phyloP scores from a whole-genome alignment of 2,888 invertebrate genomes.

The Ormyrus rosae region DNA sequence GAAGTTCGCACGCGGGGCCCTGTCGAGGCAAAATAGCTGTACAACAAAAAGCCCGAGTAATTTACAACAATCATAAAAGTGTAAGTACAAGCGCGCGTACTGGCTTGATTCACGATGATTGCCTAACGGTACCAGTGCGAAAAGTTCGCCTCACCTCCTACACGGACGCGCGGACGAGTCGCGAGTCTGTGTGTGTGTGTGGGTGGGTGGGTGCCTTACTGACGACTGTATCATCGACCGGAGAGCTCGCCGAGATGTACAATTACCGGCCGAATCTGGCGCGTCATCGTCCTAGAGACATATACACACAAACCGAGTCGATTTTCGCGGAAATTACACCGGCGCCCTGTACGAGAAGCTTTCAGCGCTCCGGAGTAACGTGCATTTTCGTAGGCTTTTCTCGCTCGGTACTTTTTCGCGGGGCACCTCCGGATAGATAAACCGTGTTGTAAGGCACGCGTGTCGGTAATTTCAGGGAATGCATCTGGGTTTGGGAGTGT shows the following conservation, averaged over 20 bases:
- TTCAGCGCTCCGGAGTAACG: too few species aligned
- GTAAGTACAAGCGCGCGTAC: constrained; percentile 60
- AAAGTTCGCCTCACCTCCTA: constrained; percentile 61
- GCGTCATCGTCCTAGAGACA: too few species aligned
- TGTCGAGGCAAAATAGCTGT: constrained; percentile 37
- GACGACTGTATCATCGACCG: constrained; percentile 31
- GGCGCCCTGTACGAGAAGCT: too few species aligned
- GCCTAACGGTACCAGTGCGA: constrained; percentile 66
- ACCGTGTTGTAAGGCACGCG: too few species aligned
- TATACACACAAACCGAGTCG: too few species aligned
- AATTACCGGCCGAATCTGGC: constrained; percentile 15
- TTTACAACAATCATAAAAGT: constrained; percentile 68
- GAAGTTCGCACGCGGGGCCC: constrained; percentile 22
- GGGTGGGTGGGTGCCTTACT: neutral
- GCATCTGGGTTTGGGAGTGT: too few species aligned
- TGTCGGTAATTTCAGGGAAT: too few species aligned
- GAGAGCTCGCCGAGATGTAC: constrained; percentile 2
- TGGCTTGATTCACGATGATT: constrained; percentile 68
- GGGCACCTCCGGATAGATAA: too few species aligned
- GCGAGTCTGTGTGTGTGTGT: neutral
- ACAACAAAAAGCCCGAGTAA: constrained; percentile 61
- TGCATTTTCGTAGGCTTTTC: too few species aligned
- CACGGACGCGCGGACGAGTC: neutral
- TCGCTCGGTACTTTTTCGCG: too few species aligned
- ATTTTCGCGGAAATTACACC: too few species aligned